phyloP scores from a whole-genome alignment of 2,888 invertebrate genomes.

The Chalcis sispes region DNA sequence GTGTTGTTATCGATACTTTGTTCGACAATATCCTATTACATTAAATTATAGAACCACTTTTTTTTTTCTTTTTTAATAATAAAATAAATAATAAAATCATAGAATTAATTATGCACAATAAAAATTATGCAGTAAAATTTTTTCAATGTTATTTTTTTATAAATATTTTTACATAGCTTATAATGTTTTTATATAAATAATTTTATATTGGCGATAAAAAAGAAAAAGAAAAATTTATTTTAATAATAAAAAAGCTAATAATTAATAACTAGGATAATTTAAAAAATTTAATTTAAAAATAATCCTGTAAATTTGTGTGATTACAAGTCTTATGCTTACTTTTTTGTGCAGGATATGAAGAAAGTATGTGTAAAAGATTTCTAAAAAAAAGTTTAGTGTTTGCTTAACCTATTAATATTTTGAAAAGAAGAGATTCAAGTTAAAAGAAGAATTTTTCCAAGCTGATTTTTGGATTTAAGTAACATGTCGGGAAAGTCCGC shows the following conservation, averaged over 20 bases:
- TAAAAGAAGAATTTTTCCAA: background rate
- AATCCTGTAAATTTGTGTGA: background rate
- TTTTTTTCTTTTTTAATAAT: too few relatives aligned
- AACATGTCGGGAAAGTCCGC: constrained; percentile 42
- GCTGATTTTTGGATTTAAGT: constrained; percentile 3
- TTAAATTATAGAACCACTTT: too few relatives aligned
- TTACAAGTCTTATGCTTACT: constrained; percentile 1
- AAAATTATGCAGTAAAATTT: background rate
- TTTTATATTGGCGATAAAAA: background rate
- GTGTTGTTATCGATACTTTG: background rate
- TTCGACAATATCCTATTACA: too few relatives aligned
- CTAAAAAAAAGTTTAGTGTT: background rate
- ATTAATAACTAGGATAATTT: too few relatives aligned
- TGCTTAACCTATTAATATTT: constrained; percentile 7
- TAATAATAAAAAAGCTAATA: too few relatives aligned
- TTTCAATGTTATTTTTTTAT: too few relatives aligned
- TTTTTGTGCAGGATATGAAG: background rate
- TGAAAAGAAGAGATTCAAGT: background rate
- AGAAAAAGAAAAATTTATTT: too few relatives aligned
- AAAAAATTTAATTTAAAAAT: background rate
- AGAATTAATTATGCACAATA: too few relatives aligned
- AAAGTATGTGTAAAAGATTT: background rate
- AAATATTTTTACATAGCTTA: background rate
- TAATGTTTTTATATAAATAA: background rate
- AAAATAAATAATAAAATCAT: background rate